phyloP scores from a whole-genome alignment of 2,797 vertebrate genomes.

The Coendou prehensilis region DNA sequence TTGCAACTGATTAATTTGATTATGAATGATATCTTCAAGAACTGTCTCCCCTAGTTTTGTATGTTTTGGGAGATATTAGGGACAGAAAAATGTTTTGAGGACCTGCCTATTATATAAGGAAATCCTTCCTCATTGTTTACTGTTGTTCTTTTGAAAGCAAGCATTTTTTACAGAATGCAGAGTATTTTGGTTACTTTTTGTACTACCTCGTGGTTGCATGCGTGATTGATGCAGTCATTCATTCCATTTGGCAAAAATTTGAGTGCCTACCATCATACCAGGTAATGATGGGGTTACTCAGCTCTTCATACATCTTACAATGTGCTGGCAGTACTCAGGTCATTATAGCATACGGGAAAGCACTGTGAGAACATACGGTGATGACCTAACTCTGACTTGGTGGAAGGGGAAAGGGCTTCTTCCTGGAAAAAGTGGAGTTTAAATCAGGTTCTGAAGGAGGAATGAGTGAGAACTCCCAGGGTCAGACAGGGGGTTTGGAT shows the following conservation, averaged over 20 bases:
- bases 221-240: not conserved
- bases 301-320: not conserved
- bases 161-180: not conserved
- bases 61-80: not conserved
- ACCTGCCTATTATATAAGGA: not conserved
- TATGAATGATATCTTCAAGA: slow-evolving; percentile 37
- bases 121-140: not conserved
- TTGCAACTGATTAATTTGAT: not conserved
- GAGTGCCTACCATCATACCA: not conserved
- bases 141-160: not conserved
- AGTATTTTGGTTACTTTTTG: not conserved
- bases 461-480: not conserved
- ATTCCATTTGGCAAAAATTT: slow-evolving; percentile 40
- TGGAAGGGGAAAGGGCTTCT: not conserved
- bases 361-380: not conserved
- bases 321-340: not conserved
- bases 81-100: slow-evolving; percentile 8
- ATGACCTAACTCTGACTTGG: not conserved
- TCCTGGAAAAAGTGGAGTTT: not conserved
- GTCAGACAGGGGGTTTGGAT: not conserved
- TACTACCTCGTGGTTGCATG: not conserved
- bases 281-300: not conserved
- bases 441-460: not conserved
- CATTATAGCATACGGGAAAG: not conserved
- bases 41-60: not conserved